Evolutionary conservation across 2,113 vertebrate genomes (phyloP).

Genomic region (Rana temporaria): DNA sequence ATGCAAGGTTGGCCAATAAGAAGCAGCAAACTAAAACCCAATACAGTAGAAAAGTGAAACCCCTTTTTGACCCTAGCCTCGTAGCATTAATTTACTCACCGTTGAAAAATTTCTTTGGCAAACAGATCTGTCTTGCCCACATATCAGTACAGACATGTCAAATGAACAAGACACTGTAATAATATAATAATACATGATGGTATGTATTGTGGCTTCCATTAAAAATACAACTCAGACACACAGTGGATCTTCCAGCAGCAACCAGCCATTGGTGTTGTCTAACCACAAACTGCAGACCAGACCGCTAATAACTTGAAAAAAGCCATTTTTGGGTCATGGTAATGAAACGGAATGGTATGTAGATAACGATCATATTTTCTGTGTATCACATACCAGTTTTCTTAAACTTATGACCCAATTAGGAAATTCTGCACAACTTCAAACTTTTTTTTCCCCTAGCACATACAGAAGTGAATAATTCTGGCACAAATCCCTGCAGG

Average conservation of each 20-base stretch:
- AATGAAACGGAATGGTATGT: conserved; percentile 25
- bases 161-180: background rate
- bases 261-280: conserved; percentile 30
- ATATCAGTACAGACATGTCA: too few relatives aligned
- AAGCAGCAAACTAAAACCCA: too few relatives aligned
- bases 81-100: too few relatives aligned
- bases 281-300: conserved; percentile 33
- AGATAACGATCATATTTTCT: conserved; percentile 14
- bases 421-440: background rate
- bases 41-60: too few relatives aligned
- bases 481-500: conserved; percentile 2
- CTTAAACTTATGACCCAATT: conserved; percentile 49
- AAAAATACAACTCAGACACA: background rate
- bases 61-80: too few relatives aligned
- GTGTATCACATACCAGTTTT: conserved; percentile 38
- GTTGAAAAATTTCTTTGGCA: too few relatives aligned
- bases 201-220: conserved; percentile 3
- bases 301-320: conserved; percentile 5
- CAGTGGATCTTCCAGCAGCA: conserved; percentile 10
- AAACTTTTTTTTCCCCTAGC: background rate
- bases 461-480: background rate
- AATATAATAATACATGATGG: background rate
- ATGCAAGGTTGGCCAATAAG: too few relatives aligned
- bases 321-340: conserved; percentile 32
- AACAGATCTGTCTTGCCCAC: too few relatives aligned